Evolutionary conservation across 2,888 invertebrate genomes (phyloP), one percentile per base, ranked within the genome.

Genomic region (Metalampra italica): DNA sequence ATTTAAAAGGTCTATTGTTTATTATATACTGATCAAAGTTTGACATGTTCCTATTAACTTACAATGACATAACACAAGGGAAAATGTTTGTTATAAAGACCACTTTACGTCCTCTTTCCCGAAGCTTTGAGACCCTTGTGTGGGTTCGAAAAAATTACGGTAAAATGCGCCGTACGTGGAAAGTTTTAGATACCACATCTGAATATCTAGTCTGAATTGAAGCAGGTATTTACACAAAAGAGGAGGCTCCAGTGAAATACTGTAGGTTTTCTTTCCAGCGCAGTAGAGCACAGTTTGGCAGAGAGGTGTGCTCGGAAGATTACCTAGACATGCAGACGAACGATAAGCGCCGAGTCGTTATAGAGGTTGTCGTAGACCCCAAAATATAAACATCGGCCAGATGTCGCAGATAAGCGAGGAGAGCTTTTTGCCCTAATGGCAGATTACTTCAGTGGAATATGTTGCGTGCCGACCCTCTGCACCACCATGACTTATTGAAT

Each of bases 371-470:
- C 78, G 78, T 75, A 68, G 81, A 78, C 82, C 84, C 83, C 80
- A 79, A 85, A 87, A 84, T 86, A 86, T 87, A 85, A 86, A 87
- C 87, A 85, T 82, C 78, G 78, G 71, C 79, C 88, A 88, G 87
- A 86, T 88, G 88, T 83, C 68, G 73, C 78, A 83, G 88, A 88
- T 87, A 86, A 85, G 81, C 71, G 77, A 66, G 60, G 75, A 78
- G 75, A 81, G 85, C 80, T 82, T 83, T 85, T 84, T 80, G 77
- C 71, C 78, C 77, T 87, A 87, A 88, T 87, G 81, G 81, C 76
- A 82, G 82, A 85, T 87, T 87, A 83, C 82, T 82, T 68, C 63
- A 78, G 70, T 75, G 62, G 69, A 78, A 73, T 71, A 75, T 75
- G 72, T 76, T 69, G 69, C 71, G 71, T 68, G 69, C 64, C 63